These are phyloP conservation scores for Drosophila lacteicornis DNA, from an alignment of 1,140 invertebrate genomes.

Conservation along the genomic window DNA sequence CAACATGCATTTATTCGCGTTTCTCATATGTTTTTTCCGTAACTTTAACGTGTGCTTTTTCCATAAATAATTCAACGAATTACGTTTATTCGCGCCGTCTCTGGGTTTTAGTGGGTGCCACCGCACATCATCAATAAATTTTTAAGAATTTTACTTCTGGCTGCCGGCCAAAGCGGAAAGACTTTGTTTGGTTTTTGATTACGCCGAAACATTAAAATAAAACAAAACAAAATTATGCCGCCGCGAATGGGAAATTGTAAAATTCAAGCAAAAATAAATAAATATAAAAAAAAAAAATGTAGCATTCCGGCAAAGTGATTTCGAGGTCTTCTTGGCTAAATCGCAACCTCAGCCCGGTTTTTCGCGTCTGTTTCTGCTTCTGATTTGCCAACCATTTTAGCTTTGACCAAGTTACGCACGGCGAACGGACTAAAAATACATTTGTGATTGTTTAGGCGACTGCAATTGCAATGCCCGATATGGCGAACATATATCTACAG, in stretches of 20 bases:
- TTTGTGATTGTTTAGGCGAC: conserved; percentile 26
- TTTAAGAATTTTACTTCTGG: conserved; percentile 47
- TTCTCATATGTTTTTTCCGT: conserved; percentile 5
- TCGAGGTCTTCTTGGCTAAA: conserved; percentile 18
- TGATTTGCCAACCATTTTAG: conserved; percentile 52
- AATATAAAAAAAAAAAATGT: conserved; percentile 4
- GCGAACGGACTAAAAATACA: conserved; percentile 31
- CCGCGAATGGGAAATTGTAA: conserved; percentile 30
- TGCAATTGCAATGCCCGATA: conserved; percentile 42
- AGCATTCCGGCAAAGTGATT: conserved; percentile 30
- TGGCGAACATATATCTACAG: conserved; percentile 4
- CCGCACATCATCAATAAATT: conserved; percentile 20
- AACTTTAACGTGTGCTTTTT: conserved; percentile 17
- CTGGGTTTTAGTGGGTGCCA: conserved; percentile 29
- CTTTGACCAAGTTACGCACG: conserved; percentile 54
- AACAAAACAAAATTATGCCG: conserved; percentile 5
- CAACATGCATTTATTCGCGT: conserved; percentile 14
- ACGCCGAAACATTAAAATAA: not conserved
- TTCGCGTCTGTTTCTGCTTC: conserved; percentile 13
- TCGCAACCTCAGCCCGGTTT: conserved; percentile 38
- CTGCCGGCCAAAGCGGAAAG: conserved; percentile 51
- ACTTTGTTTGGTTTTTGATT: conserved; percentile 51
- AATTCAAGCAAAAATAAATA: conserved; percentile 16
- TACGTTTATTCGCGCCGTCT: conserved; percentile 23
- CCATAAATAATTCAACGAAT: conserved; percentile 34